phyloP scores from a whole-genome alignment of 2,888 invertebrate species.

The Hyles lineata region DNA sequence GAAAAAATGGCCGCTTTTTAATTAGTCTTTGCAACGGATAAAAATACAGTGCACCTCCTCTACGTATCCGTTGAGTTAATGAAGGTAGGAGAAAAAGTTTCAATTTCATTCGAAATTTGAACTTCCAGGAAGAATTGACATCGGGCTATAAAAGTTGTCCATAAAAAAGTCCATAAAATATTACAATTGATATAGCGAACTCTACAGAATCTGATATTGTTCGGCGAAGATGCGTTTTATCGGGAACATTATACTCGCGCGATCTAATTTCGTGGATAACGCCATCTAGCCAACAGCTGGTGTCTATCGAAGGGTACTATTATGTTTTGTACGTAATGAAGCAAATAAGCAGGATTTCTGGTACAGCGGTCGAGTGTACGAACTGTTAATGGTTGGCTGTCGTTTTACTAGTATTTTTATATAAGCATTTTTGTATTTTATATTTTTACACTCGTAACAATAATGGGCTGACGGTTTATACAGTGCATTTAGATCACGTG shows the following conservation, averaged over 20 bases:
- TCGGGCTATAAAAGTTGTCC: not conserved
- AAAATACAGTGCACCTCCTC: too few species aligned
- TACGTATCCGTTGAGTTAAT: not conserved
- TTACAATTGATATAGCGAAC: conserved; percentile 7
- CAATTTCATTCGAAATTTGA: not conserved
- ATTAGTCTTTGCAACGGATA: too few species aligned
- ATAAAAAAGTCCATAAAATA: not conserved
- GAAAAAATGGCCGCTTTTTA: too few species aligned
- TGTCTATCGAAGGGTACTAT: conserved; percentile 43
- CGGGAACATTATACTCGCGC: conserved; percentile 51
- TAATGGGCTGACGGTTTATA: too few species aligned
- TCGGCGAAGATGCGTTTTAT: conserved; percentile 41
- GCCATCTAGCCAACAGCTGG: conserved; percentile 51
- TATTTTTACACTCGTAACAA: too few species aligned
- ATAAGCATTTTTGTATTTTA: not conserved
- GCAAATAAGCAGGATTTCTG: conserved; percentile 35
- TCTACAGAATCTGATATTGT: conserved; percentile 29
- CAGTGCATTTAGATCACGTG: too few species aligned
- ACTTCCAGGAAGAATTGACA: not conserved
- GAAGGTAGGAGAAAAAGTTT: too few species aligned
- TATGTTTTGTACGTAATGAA: conserved; percentile 37
- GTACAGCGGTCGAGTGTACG: not conserved
- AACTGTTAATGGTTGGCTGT: conserved; percentile 6
- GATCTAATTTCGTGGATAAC: conserved; percentile 52
- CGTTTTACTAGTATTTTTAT: not conserved